Evolutionary conservation across 1,140 invertebrate genomes (phyloP), one percentile per base, ranked within the genome.

Genomic region (Sinonovacula constricta): DNA sequence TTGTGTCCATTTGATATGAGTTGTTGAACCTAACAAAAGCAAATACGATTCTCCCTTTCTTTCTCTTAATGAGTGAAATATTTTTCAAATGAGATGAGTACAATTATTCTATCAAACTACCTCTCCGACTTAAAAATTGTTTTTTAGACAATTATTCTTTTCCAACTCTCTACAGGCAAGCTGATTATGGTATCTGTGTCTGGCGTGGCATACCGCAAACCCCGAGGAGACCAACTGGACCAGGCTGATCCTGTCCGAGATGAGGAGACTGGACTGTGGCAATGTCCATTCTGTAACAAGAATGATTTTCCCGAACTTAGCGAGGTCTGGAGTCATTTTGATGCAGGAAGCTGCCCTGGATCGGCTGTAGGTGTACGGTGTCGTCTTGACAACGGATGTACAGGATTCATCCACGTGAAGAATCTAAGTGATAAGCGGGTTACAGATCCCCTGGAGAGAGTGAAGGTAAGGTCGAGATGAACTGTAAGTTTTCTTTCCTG

Each of bases 241-340:
- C 95, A 97, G 86, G 97, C 97, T 0, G 98, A 98, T 93, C 98
- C 98, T 0, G 95, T 98, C 22, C 93, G 97, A 81, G 97, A 98
- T 85, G 96, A 98, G 72, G 97, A 98, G 85, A 97, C 96, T 36
- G 96, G 96, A 3, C 92, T 98, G 5, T 99, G 97, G 97, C 96
- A 97, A 88, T 99, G 98, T 92, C 97, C 97, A 0, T 99, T 99
- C 89, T 99, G 98, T 92, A 91, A 96, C 78, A 98, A 97, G 87
- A 97, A 97, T 90, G 96, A 98, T 89, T 98, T 99, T 85, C 95
- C 96, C 0, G 97, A 99, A 88, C 92, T 99, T 0, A 97, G 96
- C 45, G 97, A 99, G 91, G 94, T 99, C 3, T 99, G 98, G 98
- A 97, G 97, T 92, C 98, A 99, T 91, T 99, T 99, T 92, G 98